Conservation (phyloP, 2,888 invertebrate genomes). For the Allophyes oxyacanthae region DNA sequence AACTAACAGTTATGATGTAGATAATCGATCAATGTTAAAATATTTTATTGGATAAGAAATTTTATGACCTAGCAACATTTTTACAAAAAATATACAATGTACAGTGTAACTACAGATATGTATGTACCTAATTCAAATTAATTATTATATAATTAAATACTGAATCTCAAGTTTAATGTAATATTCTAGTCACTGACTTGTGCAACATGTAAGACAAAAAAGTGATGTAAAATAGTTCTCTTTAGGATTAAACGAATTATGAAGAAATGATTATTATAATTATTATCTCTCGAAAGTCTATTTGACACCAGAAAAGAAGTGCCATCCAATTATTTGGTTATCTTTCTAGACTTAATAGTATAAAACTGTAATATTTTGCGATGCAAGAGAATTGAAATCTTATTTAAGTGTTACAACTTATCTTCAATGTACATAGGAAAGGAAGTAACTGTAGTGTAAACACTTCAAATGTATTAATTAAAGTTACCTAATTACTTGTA, state of each 20-base stretch:
- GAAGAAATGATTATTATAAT: constrained; percentile 32
- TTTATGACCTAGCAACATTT: constrained; percentile 51
- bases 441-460: constrained; percentile 46
- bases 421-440: constrained; percentile 72
- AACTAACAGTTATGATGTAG: constrained; percentile 43
- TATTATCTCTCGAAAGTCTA: constrained; percentile 58
- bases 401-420: constrained; percentile 79
- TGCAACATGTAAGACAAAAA: constrained; percentile 80
- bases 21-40: constrained; percentile 48
- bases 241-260: constrained; percentile 58
- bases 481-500: constrained; percentile 49
- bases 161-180: constrained; percentile 60
- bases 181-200: constrained; percentile 68
- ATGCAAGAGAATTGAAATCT: constrained; percentile 89
- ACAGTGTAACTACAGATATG: constrained; percentile 52
- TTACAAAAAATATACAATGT: constrained; percentile 56
- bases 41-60: constrained; percentile 51
- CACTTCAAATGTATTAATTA: constrained; percentile 54
- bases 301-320: constrained; percentile 75
- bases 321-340: constrained; percentile 83
- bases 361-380: constrained; percentile 83
- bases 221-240: constrained; percentile 83
- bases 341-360: constrained; percentile 77
- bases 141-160: constrained; percentile 43
- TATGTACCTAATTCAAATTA: constrained; percentile 51